These are phyloP conservation scores for Cettia cetti DNA, from an alignment of 2,113 vertebrate species.

Conservation along the genomic window DNA sequence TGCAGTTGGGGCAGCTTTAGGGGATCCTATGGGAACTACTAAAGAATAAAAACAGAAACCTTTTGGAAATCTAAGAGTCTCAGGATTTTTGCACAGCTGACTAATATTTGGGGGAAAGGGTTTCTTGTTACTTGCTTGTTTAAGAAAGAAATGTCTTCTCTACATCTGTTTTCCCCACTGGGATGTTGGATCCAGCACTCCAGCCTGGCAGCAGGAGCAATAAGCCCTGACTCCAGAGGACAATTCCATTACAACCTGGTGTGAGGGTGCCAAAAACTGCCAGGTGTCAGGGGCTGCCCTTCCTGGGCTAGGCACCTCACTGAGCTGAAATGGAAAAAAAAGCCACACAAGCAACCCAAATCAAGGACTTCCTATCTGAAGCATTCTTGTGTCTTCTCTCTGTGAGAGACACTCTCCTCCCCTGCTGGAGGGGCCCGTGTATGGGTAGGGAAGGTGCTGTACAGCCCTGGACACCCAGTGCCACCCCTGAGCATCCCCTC, in stretches of 20 bases:
- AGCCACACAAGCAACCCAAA: background rate
- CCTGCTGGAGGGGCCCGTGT: accelerated
- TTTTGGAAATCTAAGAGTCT: background rate
- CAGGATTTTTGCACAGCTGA: background rate
- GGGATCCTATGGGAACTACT: background rate
- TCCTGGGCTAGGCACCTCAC: accelerated
- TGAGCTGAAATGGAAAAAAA: background rate
- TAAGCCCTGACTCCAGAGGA: background rate
- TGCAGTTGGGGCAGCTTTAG: background rate
- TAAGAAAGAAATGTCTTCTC: background rate
- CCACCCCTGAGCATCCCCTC: background rate
- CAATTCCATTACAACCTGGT: background rate
- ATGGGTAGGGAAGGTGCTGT: background rate
- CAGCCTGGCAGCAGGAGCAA: background rate
- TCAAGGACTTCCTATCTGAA: accelerated
- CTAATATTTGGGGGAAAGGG: background rate
- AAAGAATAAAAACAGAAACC: background rate
- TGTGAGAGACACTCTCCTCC: background rate
- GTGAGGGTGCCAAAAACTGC: background rate
- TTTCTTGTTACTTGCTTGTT: background rate
- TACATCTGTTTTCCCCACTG: background rate
- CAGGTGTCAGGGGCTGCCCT: background rate
- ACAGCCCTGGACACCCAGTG: background rate
- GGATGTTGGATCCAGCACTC: background rate
- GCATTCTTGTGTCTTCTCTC: background rate